phyloP scores from a whole-genome alignment of 2,797 vertebrate genomes.

The Anolis apletophallus region DNA sequence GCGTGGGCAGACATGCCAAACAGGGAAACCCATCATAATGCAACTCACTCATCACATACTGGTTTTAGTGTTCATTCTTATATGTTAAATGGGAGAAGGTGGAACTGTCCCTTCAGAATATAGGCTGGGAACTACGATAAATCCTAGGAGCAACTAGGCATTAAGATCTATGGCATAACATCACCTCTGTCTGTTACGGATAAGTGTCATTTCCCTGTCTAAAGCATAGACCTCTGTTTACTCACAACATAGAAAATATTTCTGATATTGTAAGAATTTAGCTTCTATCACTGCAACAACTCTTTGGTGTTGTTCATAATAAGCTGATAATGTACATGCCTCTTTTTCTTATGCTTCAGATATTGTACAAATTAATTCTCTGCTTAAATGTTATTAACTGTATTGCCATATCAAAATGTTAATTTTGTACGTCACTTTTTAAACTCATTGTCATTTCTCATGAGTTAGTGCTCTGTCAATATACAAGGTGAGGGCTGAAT shows the following conservation, averaged over 20 bases:
- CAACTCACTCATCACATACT: neutral
- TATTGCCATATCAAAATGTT: conserved; percentile 15
- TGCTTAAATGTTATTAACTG: conserved; percentile 14
- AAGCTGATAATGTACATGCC: neutral
- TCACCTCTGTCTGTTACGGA: neutral
- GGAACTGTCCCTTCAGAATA: neutral
- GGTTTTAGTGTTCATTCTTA: neutral
- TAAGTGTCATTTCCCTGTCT: neutral
- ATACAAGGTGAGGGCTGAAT: conserved; percentile 18
- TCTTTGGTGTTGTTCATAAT: neutral
- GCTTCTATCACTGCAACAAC: neutral
- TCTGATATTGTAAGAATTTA: neutral
- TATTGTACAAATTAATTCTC: neutral
- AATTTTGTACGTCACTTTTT: conserved; percentile 10
- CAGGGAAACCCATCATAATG: neutral
- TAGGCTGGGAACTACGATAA: neutral
- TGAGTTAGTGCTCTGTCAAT: conserved; percentile 15
- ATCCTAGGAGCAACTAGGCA: neutral
- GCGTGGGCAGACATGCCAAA: too few species aligned
- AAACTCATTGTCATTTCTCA: conserved; percentile 19
- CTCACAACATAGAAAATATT: neutral
- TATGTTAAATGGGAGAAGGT: neutral
- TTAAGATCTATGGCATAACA: neutral
- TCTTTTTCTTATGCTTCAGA: neutral
- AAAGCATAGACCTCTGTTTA: neutral